Base-by-base conservation (phyloP, 2,113 vertebrate genomes). In the Athene cunicularia region DNA sequence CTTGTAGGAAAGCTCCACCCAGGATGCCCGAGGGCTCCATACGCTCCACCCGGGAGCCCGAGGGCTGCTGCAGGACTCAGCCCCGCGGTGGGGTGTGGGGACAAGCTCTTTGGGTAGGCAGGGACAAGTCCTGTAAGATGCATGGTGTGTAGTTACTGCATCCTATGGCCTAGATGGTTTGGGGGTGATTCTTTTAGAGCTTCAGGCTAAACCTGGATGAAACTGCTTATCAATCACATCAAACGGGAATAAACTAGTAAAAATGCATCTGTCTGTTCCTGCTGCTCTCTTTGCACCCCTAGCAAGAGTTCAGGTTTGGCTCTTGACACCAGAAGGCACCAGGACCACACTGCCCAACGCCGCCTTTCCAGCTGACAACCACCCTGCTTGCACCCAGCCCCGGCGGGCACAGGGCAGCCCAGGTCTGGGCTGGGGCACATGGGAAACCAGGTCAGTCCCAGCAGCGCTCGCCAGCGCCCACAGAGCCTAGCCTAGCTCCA, bases 71-170 rank as follows among this genome's bases (percentile, higher is more conserved):
- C 39, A 53, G 39, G 21, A 39, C 33, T 3, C 11, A 5, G 83
- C n/a, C 4, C 55, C 0, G 3, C 2, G 8, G 12, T 3, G 39
- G 35, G 24, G 4, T 22, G n/a, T 5, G 33, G 18, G 47, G 41
- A 62, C 30, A 8, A 16, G 35, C 22, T 23, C 73, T 28, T 55
- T 8, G 33, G 32, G 22, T 26, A 11, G 6, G 52, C 73, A 59
- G 37, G 15, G 32, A 12, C 35, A 28, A 50, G 75, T 2, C 24
- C 43, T 47, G 43, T 56, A 5, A 33, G 23, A n/a, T 22, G 12
- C 30, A 9, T 3, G 9, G 16, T 6, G 12, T 8, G 23, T 1
- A 24, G 8, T 18, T 3, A 11, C 30, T 18, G 49, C 32, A 11
- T 6, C 72, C 53, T n/a, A 30, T 24, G 27, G 24, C 77, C 9